Conservation (phyloP, 1,140 invertebrate species). For the Hyles euphorbiae region DNA sequence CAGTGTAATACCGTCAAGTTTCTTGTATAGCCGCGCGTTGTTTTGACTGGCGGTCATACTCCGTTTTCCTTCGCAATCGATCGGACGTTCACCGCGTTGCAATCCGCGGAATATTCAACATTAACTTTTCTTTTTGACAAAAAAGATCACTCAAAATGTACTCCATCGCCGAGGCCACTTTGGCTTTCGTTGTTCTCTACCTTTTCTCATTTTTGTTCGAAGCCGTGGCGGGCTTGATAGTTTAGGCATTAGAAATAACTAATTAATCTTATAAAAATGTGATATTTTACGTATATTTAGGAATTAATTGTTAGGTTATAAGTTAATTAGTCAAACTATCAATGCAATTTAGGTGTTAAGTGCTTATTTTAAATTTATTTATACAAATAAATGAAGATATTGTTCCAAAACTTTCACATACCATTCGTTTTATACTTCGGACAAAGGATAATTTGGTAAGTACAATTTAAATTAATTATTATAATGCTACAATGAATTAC, state of each 20-base stretch:
- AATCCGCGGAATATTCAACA: constrained; percentile 28
- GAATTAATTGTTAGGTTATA: constrained; percentile 30
- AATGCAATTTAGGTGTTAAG: constrained; percentile 49
- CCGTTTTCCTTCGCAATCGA: constrained; percentile 36
- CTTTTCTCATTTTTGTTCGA: constrained; percentile 67
- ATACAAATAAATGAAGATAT: constrained; percentile 6
- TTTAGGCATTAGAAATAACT: constrained; percentile 30
- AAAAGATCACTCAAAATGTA: constrained; percentile 59
- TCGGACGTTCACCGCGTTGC: constrained; percentile 35
- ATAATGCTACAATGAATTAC: neutral
- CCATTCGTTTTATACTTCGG: too few relatives aligned
- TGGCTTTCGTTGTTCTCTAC: constrained; percentile 63
- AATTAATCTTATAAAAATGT: constrained; percentile 38
- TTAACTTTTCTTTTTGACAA: constrained; percentile 26
- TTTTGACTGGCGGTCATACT: constrained; percentile 46
- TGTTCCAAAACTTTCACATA: too few relatives aligned
- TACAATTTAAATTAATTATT: neutral
- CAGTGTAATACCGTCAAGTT: constrained; percentile 39
- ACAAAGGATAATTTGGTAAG: constrained; percentile 1
- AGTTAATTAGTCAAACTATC: constrained; percentile 47
- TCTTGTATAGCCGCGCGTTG: constrained; percentile 35
- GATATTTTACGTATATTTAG: constrained; percentile 38
- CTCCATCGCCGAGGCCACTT: constrained; percentile 63
- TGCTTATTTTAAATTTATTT: constrained; percentile 11
- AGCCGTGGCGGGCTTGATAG: constrained; percentile 61